Evolutionary conservation across 2,888 invertebrate species (phyloP).

Genomic region (Lobophora halterata): DNA sequence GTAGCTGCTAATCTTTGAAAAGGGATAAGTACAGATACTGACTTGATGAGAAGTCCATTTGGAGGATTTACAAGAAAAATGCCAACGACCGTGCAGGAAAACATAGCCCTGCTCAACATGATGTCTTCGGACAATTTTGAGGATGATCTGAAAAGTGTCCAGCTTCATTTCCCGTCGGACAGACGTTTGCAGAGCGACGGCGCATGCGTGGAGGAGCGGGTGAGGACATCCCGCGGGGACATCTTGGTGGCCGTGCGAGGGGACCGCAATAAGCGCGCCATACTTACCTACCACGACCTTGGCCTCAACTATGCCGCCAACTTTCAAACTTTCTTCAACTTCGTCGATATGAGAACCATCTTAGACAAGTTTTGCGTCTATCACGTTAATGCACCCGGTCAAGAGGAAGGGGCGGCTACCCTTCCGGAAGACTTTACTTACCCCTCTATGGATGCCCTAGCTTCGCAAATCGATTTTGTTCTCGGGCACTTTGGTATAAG

Average conservation of each 20-base stretch:
- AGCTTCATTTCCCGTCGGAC: slow-evolving; percentile 91
- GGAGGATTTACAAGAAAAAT: slow-evolving; percentile 47
- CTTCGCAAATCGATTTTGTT: slow-evolving; percentile 94
- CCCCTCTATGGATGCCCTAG: slow-evolving; percentile 97
- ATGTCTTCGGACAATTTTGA: slow-evolving; percentile 90
- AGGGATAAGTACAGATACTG: slow-evolving; percentile 21
- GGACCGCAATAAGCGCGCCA: slow-evolving; percentile 93
- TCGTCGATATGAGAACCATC: slow-evolving; percentile 92
- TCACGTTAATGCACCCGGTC: slow-evolving; percentile 99
- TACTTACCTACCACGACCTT: slow-evolving; percentile 98
- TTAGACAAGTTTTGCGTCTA: slow-evolving; percentile 98
- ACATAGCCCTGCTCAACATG: slow-evolving; percentile 83
- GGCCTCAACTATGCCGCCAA: slow-evolving; percentile 98
- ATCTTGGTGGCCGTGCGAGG: slow-evolving; percentile 97
- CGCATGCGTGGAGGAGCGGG: slow-evolving; percentile 84
- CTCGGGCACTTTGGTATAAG: slow-evolving; percentile 94
- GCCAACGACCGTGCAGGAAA: slow-evolving; percentile 70
- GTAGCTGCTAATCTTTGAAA: slow-evolving; percentile 31
- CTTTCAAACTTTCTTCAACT: slow-evolving; percentile 97
- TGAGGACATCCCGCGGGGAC: slow-evolving; percentile 95
- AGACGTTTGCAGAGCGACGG: slow-evolving; percentile 78
- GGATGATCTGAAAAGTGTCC: slow-evolving; percentile 95
- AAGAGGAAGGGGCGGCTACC: slow-evolving; percentile 96
- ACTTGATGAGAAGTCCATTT: slow-evolving; percentile 40
- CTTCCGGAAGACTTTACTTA: slow-evolving; percentile 94